Evolutionary conservation across 2,888 invertebrate species (phyloP), one percentile per base, ranked within the genome.

Genomic region (Achlya flavicornis): DNA sequence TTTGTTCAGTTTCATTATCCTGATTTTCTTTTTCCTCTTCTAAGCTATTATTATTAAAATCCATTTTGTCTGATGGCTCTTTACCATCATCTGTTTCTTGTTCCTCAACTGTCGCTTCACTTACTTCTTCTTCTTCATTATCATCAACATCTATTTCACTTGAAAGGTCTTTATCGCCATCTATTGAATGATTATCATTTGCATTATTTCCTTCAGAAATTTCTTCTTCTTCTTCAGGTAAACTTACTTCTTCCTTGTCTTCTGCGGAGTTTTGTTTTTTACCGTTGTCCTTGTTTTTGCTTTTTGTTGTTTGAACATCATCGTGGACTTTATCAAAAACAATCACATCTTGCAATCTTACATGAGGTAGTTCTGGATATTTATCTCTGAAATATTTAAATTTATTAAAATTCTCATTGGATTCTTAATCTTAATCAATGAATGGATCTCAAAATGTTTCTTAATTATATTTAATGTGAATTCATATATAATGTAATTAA

Each of bases 381-480:
- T 81, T 82, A 7, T 84, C 84, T 67, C 89, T 89, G 76, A 3
- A 86, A 62, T 48, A 65, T 46, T 43, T 43, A 46, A 2, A 46
- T 6, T n/a, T 14, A 14, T 3, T 14, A 14, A 14, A 43, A 4
- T 14, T 4, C 43, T 12, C 11, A 11, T 8, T 14, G 8, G 11
- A 41, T 11, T 41, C 1, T 26, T 26, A 26, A 26, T 26, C 26
- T 26, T 26, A 2, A 26, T 26, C 26, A 26, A 26, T 26, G 26
- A 26, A 26, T 26, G 26, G 26, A 26, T 26, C 26, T 26, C 26
- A 26, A 26, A 26, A 26, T 26, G 26, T 26, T 26, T 26, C 26
- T 26, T 26, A 1, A 26, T 26, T 26, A 26, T 26, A 2, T 26
- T 26, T 26, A 26, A 1, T 26, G 26, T 26, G 2, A 26, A 1